Base-by-base conservation (phyloP, 2,888 invertebrate species). In the Melieria crassipennis region DNA sequence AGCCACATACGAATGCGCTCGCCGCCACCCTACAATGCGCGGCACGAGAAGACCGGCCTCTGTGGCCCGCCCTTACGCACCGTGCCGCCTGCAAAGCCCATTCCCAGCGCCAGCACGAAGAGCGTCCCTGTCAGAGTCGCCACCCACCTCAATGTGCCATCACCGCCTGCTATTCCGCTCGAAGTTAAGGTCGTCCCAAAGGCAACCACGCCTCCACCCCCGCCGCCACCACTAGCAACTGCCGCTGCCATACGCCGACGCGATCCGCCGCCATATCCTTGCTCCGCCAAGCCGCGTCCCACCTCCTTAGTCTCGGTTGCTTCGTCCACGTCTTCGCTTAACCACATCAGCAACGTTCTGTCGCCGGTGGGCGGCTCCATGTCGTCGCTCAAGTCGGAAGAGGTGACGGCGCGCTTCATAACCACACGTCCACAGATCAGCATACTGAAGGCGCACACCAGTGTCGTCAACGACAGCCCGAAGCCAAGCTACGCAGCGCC, bases 341-440 rank as follows among this genome's bases (percentile, higher is more conserved):
- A 80, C 4, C 75, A 80, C 60, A 16, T 88, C 88, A 72, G 88
- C 87, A 79, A 83, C 86, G 58, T 75, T 11, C 69, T 73, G n/a
- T 42, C 74, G 16, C 73, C 73, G 47, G 75, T 76, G 9, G 79
- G 83, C 7, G 83, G 84, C 9, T 84, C 86, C 1, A 81, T 86
- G 73, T 84, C 83, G 5, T 85, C 87, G 0, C 77, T 84, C 0
- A 89, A 90, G 78, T 89, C 89, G 1, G 92, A 92, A 85, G 93
- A 93, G 87, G 91, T 92, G 0, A 89, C 92, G 64, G 94, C 93
- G 0, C 88, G 94, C 75, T 92, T 94, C 76, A 93, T 94, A 50
- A 93, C 93, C 46, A 92, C 93, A 0, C 90, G 92, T 74, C 92
- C 94, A 0, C 92, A 93, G 85, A 92, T 92, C 69, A 93, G 91